phyloP scores from a whole-genome alignment of 2,888 invertebrate genomes.

The Caenorhabditis zanzibari region DNA sequence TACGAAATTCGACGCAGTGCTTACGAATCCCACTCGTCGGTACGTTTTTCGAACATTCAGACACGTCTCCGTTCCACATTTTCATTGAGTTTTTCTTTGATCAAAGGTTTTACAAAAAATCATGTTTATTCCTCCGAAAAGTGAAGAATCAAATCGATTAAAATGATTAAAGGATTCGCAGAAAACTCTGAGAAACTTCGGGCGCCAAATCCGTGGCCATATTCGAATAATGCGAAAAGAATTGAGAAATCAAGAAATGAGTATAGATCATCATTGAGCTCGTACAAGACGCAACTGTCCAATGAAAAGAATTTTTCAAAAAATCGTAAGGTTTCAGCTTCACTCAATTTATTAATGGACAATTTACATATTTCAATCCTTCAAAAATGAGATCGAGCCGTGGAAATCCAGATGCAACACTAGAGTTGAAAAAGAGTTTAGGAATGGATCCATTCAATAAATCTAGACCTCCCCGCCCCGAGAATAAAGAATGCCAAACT shows the following conservation, averaged over 20 bases:
- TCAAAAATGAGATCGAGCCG: neutral
- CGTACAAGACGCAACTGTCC: neutral
- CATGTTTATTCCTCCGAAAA: neutral
- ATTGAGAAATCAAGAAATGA: neutral
- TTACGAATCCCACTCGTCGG: too few species aligned
- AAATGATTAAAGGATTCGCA: neutral
- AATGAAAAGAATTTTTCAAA: neutral
- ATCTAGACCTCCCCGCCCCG: neutral
- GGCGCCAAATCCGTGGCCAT: slow-evolving; percentile 25
- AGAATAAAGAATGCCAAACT: neutral
- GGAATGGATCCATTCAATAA: neutral
- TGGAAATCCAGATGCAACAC: neutral
- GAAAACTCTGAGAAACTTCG: neutral
- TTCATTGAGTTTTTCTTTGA: neutral
- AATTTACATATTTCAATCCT: neutral
- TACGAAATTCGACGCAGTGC: too few species aligned
- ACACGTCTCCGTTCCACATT: neutral
- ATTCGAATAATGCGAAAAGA: neutral
- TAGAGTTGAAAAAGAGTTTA: neutral
- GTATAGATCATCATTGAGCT: neutral
- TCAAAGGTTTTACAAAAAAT: neutral
- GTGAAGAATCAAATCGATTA: neutral
- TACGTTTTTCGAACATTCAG: neutral
- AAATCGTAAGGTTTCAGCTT: neutral
- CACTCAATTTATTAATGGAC: neutral